phyloP scores from a whole-genome alignment of 2,797 vertebrate genomes.

The Knipowitschia caucasica region DNA sequence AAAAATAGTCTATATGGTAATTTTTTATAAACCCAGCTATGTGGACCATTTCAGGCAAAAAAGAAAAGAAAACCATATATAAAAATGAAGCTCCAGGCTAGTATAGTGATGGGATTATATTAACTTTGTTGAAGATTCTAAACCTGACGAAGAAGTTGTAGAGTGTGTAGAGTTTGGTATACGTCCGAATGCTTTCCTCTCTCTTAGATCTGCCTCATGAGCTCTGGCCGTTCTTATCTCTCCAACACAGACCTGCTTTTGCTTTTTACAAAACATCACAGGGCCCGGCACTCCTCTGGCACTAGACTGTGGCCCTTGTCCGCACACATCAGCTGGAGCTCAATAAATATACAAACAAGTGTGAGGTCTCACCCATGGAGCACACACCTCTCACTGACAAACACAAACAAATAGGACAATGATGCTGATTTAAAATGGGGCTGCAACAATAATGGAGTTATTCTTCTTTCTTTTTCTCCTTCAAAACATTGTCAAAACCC shows the following conservation, averaged over 20 bases:
- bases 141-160: slow-evolving; percentile 23
- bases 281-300: slow-evolving; percentile 48
- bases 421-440: slow-evolving; percentile 29
- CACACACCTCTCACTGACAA: slow-evolving; percentile 40
- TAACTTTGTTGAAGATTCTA: slow-evolving; percentile 21
- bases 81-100: slow-evolving; percentile 21
- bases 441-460: background rate
- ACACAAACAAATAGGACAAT: slow-evolving; percentile 46
- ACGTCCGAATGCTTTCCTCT: slow-evolving; percentile 42
- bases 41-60: too few species aligned
- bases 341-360: slow-evolving; percentile 46
- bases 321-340: slow-evolving; percentile 34
- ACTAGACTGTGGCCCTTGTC: slow-evolving; percentile 56
- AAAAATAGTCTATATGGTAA: too few species aligned
- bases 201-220: slow-evolving; percentile 38
- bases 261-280: slow-evolving; percentile 49
- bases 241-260: slow-evolving; percentile 58
- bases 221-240: slow-evolving; percentile 66
- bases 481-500: background rate
- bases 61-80: too few species aligned
- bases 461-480: too few species aligned
- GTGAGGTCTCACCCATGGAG: slow-evolving; percentile 54
- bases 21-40: too few species aligned
- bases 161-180: slow-evolving; percentile 19
- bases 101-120: slow-evolving; percentile 25